Base-by-base conservation (phyloP, 2,113 vertebrate genomes). In the Cheirogaleus medius region DNA sequence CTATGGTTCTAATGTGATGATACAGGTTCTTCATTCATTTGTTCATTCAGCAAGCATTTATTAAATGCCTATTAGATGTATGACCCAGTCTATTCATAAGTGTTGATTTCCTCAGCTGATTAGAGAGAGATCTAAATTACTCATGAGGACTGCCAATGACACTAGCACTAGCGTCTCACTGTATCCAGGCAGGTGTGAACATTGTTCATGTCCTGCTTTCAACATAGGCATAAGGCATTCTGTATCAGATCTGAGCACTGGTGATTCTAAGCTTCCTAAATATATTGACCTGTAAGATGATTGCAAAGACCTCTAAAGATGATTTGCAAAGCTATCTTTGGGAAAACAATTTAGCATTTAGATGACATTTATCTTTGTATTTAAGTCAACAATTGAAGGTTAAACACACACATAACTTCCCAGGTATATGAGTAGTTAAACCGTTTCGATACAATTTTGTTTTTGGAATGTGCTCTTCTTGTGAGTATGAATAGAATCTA, bases 61-160 rank as follows among this genome's bases (percentile, higher is more conserved):
- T 85, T 64, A 25, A 69, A 88, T 87, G 69, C 74, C 42, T 88
- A 1, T 88, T 88, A 56, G 66, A 77, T 81, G 77, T 25, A 29
- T 88, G 42, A 49, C 49, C 39, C 12, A 17, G 1, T 37, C 52
- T 87, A 29, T 66, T 87, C n/a, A 21, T 80, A 74, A 92, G 68
- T 82, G 37, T 77, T 64, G 54, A 77, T 92, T 87, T 77, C 80
- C 58, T 90, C 86, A 64, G 44, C 92, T 97, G 90, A 71, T 63
- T 66, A 54, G 71, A 88, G 56, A 95, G 69, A 94, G 94, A 73
- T 96, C 29, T 60, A 76, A 87, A 84, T 91, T 71, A 89, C 73
- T 97, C 66, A 83, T 78, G 32, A 84, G 52, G 60, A 90, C 7
- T 77, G 49, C n/a, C 47, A 52, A 4, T 52, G 73, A 90, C 86